Evolutionary conservation across 2,797 vertebrate genomes (phyloP).

Genomic region (Sciaenops ocellatus): DNA sequence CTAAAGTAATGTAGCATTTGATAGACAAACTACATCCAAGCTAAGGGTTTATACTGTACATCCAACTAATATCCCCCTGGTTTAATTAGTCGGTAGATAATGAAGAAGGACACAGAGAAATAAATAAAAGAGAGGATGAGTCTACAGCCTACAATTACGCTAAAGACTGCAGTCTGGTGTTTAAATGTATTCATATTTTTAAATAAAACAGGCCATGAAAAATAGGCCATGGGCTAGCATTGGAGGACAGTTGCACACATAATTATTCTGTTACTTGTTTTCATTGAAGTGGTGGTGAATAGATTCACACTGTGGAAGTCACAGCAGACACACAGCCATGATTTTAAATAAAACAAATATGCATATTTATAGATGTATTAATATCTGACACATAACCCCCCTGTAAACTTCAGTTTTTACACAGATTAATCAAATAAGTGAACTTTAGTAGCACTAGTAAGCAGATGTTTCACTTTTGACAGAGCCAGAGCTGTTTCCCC

Average conservation of each 20-base stretch:
- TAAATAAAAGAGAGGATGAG: constrained; percentile 8
- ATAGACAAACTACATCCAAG: constrained; percentile 32
- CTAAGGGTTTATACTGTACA: constrained; percentile 22
- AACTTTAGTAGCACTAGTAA: neutral
- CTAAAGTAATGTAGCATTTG: constrained; percentile 4
- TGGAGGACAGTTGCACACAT: neutral
- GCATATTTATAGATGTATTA: neutral
- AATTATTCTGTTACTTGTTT: constrained; percentile 9
- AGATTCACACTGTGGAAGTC: neutral
- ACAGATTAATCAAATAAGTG: neutral
- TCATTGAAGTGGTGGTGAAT: constrained; percentile 11
- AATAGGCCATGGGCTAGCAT: constrained; percentile 3
- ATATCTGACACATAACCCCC: neutral
- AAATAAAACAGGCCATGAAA: constrained; percentile 52
- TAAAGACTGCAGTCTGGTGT: constrained; percentile 3
- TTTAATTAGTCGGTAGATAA: constrained; percentile 62
- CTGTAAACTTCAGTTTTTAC: neutral
- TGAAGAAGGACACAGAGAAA: constrained; percentile 17
- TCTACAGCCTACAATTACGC: constrained; percentile 2
- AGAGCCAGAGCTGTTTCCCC: neutral
- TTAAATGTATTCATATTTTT: constrained; percentile 11
- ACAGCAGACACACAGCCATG: neutral
- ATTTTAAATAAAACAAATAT: neutral
- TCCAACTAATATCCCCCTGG: constrained; percentile 44
- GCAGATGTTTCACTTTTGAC: neutral